phyloP scores from a whole-genome alignment of 2,113 vertebrate genomes.

The Oncorhynchus mykiss region DNA sequence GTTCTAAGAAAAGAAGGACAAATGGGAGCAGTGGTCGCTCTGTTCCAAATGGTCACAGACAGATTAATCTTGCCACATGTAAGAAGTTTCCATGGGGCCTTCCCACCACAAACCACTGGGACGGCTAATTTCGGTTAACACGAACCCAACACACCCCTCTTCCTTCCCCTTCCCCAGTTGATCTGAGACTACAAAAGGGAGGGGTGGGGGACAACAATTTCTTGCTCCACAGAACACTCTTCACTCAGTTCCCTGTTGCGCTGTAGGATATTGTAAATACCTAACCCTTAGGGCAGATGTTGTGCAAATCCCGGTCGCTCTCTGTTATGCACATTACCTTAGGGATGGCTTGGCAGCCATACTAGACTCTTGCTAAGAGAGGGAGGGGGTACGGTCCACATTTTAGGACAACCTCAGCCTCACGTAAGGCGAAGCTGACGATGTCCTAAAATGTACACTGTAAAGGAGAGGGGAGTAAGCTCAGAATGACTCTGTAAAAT shows the following conservation, averaged over 20 bases:
- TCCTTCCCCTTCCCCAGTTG: constrained; percentile 37
- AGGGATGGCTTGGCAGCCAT: not conserved
- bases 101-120: constrained; percentile 7
- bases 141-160: not conserved
- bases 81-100: constrained; percentile 45
- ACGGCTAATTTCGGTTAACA: constrained; percentile 35
- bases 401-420: too few species aligned
- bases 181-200: not conserved
- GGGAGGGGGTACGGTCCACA: too few species aligned
- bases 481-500: not conserved
- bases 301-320: not conserved
- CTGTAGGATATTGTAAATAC: not conserved
- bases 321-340: not conserved
- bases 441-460: too few species aligned
- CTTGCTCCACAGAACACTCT: not conserved
- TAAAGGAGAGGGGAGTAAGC: not conserved
- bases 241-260: not conserved
- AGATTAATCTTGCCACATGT: constrained; percentile 36
- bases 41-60: constrained; percentile 26
- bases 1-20: constrained; percentile 12
- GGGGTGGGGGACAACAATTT: not conserved
- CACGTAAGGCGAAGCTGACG: too few species aligned
- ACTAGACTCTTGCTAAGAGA: not conserved
- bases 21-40: not conserved
- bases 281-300: not conserved